Percentiles rank a stretch among this genome's conserved stretches.
These are phyloP conservation scores for Helicoverpa assulta DNA, from an alignment of 2,888 invertebrate genomes.

Conservation along the genomic window DNA sequence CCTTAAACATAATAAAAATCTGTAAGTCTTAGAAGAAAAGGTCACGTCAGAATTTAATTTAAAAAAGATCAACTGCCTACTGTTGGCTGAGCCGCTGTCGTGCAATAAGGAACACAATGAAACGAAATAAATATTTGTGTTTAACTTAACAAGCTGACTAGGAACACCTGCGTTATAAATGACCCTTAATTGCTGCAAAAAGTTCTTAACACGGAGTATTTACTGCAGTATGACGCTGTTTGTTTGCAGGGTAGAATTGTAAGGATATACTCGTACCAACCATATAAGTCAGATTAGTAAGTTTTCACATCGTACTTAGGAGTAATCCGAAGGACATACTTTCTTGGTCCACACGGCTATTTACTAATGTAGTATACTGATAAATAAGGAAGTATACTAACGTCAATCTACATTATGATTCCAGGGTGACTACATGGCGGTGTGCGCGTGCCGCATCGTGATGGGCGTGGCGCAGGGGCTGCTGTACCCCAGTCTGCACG, in stretches of 20 bases:
- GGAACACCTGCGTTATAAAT: not conserved
- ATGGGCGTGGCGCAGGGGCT: constrained; percentile 93
- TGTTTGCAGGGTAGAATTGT: not conserved
- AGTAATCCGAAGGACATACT: too few species aligned
- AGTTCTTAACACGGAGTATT: not conserved
- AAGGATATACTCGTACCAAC: too few species aligned
- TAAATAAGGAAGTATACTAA: too few species aligned
- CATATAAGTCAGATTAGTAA: too few species aligned
- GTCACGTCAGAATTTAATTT: not conserved
- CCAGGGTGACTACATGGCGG: constrained; percentile 84
- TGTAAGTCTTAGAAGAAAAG: too few species aligned
- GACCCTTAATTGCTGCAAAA: not conserved
- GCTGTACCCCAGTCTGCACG: constrained; percentile 92
- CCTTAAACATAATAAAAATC: too few species aligned
- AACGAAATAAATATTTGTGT: too few species aligned
- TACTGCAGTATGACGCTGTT: not conserved
- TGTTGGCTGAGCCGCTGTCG: too few species aligned
- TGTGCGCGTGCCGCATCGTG: constrained; percentile 89
- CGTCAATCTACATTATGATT: constrained; percentile 7
- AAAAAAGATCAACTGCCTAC: not conserved
- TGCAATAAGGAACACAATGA: too few species aligned
- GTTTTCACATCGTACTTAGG: too few species aligned
- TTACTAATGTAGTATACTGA: too few species aligned
- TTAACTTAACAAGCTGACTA: not conserved
- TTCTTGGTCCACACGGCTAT: too few species aligned